A percentile compares a stretch with the other conserved stretches of the same genome.
Evolutionary conservation across 2,797 vertebrate species (phyloP).

Genomic region (Mastacembelus armatus): DNA sequence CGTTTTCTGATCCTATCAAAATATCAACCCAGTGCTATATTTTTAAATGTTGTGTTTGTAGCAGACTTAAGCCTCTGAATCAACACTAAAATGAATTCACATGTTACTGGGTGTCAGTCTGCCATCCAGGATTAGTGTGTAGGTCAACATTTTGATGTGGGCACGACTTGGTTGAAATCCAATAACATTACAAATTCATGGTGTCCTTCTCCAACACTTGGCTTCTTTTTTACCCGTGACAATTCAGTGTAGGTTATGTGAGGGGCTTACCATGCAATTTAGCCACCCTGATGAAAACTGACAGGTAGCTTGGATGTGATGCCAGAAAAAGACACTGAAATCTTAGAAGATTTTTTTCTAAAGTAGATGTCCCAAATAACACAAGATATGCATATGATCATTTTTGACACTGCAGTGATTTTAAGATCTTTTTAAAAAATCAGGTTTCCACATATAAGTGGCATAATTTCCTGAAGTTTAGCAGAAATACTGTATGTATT

Average conservation of each 20-base stretch:
- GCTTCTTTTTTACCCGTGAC: constrained; percentile 71
- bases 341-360: constrained; percentile 18
- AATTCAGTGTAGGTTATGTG: constrained; percentile 67
- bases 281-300: constrained; percentile 72
- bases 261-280: constrained; percentile 74
- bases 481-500: constrained; percentile 33
- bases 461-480: constrained; percentile 17
- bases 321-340: constrained; percentile 45
- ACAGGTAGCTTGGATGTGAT: constrained; percentile 49
- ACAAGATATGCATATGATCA: constrained; percentile 3
- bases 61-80: constrained; percentile 50
- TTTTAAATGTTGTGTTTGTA: constrained; percentile 50
- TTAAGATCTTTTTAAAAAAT: constrained; percentile 9
- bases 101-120: constrained; percentile 48
- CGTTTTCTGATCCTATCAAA: constrained; percentile 59
- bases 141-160: constrained; percentile 81
- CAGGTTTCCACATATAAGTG: constrained; percentile 4
- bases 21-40: constrained; percentile 37
- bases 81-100: constrained; percentile 69
- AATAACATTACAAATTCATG: constrained; percentile 80
- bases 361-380: constrained; percentile 28
- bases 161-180: constrained; percentile 80
- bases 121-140: constrained; percentile 72
- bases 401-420: constrained; percentile 11
- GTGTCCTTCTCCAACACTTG: constrained; percentile 62